Percentiles rank a stretch among this genome's conserved stretches.
Conservation (phyloP, 2,888 invertebrate genomes). For the Tholera decimalis region DNA sequence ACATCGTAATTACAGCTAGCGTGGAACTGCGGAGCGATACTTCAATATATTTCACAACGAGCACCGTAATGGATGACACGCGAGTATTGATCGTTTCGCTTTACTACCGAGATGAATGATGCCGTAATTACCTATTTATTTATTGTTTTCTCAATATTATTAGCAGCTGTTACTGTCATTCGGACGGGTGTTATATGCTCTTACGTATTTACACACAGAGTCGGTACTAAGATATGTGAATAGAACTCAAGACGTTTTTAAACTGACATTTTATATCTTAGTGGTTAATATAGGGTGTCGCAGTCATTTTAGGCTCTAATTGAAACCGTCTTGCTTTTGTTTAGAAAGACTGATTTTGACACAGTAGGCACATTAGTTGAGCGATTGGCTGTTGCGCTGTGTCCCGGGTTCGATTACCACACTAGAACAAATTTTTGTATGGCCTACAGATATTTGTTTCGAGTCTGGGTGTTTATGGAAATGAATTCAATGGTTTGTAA, state of each 20-base stretch:
- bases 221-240: background rate
- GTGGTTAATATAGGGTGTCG: too few species aligned
- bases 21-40: conserved; percentile 21
- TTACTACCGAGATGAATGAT: conserved; percentile 39
- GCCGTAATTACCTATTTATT: conserved; percentile 48
- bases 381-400: too few species aligned
- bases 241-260: background rate
- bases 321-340: too few species aligned
- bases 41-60: conserved; percentile 45
- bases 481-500: too few species aligned
- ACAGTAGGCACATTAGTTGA: too few species aligned
- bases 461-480: too few species aligned
- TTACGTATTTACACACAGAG: background rate
- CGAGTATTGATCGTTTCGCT: conserved; percentile 45
- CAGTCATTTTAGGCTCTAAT: too few species aligned
- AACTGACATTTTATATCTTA: background rate
- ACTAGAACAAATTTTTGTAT: too few species aligned
- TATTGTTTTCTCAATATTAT: conserved; percentile 49
- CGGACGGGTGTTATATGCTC: background rate
- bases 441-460: too few species aligned
- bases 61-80: conserved; percentile 34
- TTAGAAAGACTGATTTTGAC: too few species aligned
- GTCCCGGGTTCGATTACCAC: too few species aligned
- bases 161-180: conserved; percentile 36
- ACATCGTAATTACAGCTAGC: conserved; percentile 16